phyloP scores from a whole-genome alignment of 2,888 invertebrate species.

The Sisyra terminalis region DNA sequence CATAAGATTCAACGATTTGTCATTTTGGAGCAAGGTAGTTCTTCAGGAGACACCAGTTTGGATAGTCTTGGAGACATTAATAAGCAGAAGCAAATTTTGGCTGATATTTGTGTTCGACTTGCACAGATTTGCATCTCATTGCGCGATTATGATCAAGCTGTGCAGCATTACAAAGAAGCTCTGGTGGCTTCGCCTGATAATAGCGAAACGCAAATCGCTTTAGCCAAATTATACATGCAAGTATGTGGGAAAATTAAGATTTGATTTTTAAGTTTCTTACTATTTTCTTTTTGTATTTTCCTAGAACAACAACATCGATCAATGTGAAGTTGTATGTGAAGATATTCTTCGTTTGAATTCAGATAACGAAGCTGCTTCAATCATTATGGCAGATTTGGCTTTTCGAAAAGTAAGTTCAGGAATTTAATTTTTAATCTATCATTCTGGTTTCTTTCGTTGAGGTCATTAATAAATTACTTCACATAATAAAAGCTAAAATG shows the following conservation, averaged over 20 bases:
- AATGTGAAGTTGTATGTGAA: constrained; percentile 76
- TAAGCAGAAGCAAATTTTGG: constrained; percentile 23
- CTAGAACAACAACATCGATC: constrained; percentile 66
- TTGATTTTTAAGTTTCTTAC: no score
- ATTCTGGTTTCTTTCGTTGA: no score
- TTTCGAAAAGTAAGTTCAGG: constrained; percentile 49
- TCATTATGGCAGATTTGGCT: constrained; percentile 93
- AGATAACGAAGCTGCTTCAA: constrained; percentile 82
- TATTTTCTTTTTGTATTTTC: constrained; percentile 12
- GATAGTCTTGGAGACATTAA: constrained; percentile 19
- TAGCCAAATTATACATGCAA: constrained; percentile 69
- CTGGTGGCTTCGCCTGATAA: constrained; percentile 63
- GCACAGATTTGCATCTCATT: constrained; percentile 49
- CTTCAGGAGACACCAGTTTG: constrained; percentile 16
- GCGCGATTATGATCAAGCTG: constrained; percentile 58
- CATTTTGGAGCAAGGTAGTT: constrained; percentile 38
- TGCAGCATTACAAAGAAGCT: constrained; percentile 73
- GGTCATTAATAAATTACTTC: no score
- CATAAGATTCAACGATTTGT: constrained; percentile 56
- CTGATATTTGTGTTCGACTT: constrained; percentile 52
- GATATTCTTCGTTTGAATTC: constrained; percentile 67
- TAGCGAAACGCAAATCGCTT: constrained; percentile 46
- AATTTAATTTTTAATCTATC: constrained; percentile 4
- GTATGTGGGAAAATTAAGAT: constrained; percentile 30
- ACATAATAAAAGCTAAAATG: no score